Conservation (phyloP, 92 coral and sea anemone genomes). For the Porites cylindrica region DNA sequence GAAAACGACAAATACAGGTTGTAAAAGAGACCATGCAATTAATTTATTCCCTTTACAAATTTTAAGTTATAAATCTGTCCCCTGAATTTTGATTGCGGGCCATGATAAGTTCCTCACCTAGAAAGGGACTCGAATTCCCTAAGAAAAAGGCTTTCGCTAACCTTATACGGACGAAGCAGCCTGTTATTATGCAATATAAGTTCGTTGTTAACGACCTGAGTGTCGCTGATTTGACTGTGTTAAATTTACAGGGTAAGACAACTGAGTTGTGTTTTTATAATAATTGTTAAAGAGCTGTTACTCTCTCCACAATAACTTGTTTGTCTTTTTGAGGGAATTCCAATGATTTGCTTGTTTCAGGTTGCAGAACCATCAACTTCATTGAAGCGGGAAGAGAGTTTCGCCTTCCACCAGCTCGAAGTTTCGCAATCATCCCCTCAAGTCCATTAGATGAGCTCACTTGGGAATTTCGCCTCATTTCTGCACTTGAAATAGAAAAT, state of each 20-base stretch:
- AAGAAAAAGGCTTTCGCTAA: too few relatives aligned
- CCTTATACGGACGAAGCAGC: background rate
- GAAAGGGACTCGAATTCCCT: too few relatives aligned
- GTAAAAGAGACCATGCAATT: too few relatives aligned
- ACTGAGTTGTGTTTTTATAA: background rate
- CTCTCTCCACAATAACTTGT: slow-evolving; percentile 35
- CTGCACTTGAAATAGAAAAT: slow-evolving; percentile 35
- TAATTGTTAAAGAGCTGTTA: slow-evolving; percentile 18
- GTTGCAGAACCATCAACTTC: slow-evolving; percentile 22
- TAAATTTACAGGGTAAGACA: too few relatives aligned
- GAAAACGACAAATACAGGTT: too few relatives aligned
- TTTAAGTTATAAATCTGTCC: too few relatives aligned
- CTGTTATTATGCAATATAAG: background rate
- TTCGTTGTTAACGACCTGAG: background rate
- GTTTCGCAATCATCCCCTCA: slow-evolving; percentile 48
- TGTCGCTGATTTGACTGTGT: background rate
- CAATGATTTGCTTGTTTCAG: background rate
- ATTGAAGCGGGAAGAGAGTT: slow-evolving; percentile 51
- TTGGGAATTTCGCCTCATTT: slow-evolving; percentile 47
- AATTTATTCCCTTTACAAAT: too few relatives aligned
- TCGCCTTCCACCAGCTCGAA: slow-evolving; percentile 35
- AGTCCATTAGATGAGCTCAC: slow-evolving; percentile 49
- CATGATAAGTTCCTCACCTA: too few relatives aligned
- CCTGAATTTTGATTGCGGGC: too few relatives aligned
- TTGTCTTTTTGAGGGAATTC: slow-evolving; percentile 3